Conservation (phyloP, 1,140 invertebrate species). For the Diachasmimorpha longicaudata region DNA sequence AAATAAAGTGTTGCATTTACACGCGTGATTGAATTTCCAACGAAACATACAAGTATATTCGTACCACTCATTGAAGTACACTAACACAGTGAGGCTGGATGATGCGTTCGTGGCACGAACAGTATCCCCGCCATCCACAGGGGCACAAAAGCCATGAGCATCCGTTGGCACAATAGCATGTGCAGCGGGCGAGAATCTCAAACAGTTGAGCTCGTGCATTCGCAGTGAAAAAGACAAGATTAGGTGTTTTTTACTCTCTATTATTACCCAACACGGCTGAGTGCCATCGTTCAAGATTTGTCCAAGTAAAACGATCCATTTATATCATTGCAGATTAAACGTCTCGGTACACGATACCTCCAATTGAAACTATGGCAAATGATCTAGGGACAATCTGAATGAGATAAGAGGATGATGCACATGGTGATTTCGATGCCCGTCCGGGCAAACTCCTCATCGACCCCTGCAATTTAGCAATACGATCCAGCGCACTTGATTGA, state of each 20-base stretch:
- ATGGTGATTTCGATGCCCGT: constrained; percentile 5
- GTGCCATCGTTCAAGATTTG: neutral
- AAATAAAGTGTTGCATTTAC: neutral
- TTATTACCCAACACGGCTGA: neutral
- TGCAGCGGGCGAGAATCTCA: constrained; percentile 41
- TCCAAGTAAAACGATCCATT: neutral
- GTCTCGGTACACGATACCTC: neutral
- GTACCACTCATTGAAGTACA: neutral
- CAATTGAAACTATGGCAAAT: neutral
- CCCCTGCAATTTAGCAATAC: neutral
- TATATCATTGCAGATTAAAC: neutral
- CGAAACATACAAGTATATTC: neutral
- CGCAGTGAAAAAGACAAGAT: neutral
- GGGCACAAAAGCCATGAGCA: constrained; percentile 45
- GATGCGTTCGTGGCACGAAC: constrained; percentile 13
- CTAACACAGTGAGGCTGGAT: constrained; percentile 4
- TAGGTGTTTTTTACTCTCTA: neutral
- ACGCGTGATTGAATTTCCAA: constrained; percentile 9
- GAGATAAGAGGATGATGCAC: constrained; percentile 5
- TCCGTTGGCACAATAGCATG: constrained; percentile 42
- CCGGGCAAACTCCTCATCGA: neutral
- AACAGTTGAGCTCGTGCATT: constrained; percentile 35
- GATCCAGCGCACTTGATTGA: neutral
- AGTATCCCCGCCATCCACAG: constrained; percentile 39
- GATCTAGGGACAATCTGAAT: neutral